Conservation (phyloP, 2,797 vertebrate species). For the Lepidocolaptes lacrymiger region DNA sequence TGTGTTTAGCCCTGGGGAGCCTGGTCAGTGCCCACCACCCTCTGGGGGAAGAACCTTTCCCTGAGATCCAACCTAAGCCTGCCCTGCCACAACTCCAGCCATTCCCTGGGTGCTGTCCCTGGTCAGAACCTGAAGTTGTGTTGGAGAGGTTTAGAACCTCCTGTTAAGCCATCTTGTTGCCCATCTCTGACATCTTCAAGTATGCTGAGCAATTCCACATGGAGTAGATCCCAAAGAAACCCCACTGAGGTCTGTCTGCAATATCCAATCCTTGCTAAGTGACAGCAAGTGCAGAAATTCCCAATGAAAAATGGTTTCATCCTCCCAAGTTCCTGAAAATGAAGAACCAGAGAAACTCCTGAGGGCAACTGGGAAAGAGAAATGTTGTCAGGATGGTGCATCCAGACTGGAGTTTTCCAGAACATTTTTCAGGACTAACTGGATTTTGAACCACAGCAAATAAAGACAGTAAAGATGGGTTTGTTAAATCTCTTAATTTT, state of each 20-base stretch:
- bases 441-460: background rate
- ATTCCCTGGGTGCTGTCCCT: background rate
- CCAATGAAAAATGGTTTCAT: background rate
- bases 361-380: background rate
- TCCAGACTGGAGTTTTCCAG: background rate
- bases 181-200: background rate
- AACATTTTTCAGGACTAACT: background rate
- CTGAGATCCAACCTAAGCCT: background rate
- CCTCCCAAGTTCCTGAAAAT: background rate
- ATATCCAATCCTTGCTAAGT: background rate
- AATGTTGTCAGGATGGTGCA: background rate
- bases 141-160: background rate
- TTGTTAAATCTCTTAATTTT: background rate
- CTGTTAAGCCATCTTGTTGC: background rate
- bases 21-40: background rate
- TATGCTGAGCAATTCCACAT: background rate
- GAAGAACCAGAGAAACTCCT: background rate
- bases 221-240: background rate
- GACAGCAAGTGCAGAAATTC: background rate
- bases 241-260: background rate
- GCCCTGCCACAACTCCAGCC: background rate
- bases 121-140: background rate
- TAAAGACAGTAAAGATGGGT: background rate
- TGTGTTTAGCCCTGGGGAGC: background rate
- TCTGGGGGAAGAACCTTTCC: background rate